These are phyloP conservation scores for Helicoverpa zea DNA, from an alignment of 1,140 invertebrate species.

Conservation along the genomic window DNA sequence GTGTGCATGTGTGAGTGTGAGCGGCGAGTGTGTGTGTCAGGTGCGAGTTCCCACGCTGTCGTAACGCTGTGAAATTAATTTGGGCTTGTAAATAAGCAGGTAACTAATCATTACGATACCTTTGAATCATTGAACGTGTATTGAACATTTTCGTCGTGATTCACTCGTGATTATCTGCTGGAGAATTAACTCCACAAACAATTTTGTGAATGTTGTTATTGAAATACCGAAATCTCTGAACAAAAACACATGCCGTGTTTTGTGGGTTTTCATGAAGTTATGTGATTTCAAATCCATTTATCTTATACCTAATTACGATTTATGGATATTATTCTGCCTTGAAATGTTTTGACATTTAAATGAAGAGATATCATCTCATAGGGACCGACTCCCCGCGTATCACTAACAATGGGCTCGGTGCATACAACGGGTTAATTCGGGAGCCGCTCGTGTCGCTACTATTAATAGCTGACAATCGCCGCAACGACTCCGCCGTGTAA, in stretches of 20 bases:
- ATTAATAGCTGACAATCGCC: constrained; percentile 12
- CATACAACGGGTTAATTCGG: constrained; percentile 34
- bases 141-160: constrained; percentile 21
- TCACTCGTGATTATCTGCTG: not conserved
- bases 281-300: too few relatives aligned
- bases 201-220: not conserved
- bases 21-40: not conserved
- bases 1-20: not conserved
- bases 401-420: constrained; percentile 9
- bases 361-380: too few relatives aligned
- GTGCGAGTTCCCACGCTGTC: constrained; percentile 23
- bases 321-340: too few relatives aligned
- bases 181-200: not conserved
- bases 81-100: constrained; percentile 26
- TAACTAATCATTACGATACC: constrained; percentile 30
- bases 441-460: constrained; percentile 20
- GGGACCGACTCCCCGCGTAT: not conserved
- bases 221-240: not conserved
- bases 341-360: too few relatives aligned
- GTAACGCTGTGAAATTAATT: constrained; percentile 27
- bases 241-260: too few relatives aligned
- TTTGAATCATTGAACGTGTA: constrained; percentile 37
- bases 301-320: too few relatives aligned
- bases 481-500: constrained; percentile 6
- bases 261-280: too few relatives aligned